phyloP scores from a whole-genome alignment of 2,113 vertebrate species.

The Pseudonaja textilis region DNA sequence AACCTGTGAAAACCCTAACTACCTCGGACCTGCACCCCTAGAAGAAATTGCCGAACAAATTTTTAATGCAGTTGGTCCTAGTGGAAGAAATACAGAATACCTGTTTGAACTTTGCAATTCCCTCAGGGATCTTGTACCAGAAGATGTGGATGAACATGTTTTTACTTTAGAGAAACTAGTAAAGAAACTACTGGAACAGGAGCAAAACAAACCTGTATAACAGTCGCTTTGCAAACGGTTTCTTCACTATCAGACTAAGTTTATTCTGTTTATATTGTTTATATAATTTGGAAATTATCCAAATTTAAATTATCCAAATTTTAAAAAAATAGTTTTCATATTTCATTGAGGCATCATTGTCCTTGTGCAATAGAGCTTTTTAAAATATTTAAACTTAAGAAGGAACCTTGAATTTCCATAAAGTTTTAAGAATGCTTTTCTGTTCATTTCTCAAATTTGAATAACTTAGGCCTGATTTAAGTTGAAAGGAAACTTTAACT shows the following conservation, averaged over 20 bases:
- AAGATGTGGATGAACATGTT: constrained; percentile 89
- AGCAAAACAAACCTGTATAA: constrained; percentile 59
- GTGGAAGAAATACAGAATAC: constrained; percentile 92
- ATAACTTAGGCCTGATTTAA: constrained; percentile 9
- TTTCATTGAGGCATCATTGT: constrained; percentile 35
- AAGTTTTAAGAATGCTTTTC: constrained; percentile 1
- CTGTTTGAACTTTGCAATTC: constrained; percentile 92
- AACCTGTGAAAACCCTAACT: constrained; percentile 89
- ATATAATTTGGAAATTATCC: constrained; percentile 28
- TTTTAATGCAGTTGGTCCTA: constrained; percentile 82
- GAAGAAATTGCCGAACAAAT: constrained; percentile 95
- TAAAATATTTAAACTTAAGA: constrained; percentile 22
- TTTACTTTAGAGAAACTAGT: constrained; percentile 91
- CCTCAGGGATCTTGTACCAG: constrained; percentile 84
- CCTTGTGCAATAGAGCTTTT: constrained; percentile 22
- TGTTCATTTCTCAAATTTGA: constrained; percentile 28
- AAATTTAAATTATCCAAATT: too few species aligned
- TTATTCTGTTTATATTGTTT: constrained; percentile 22
- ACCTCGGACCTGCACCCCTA: constrained; percentile 93
- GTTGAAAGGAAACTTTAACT: constrained; percentile 5
- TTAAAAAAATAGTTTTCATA: constrained; percentile 39
- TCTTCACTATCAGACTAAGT: constrained; percentile 32
- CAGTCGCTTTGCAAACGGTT: constrained; percentile 8
- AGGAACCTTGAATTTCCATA: constrained; percentile 30
- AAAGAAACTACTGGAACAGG: constrained; percentile 75